phyloP scores from a whole-genome alignment of 2,888 invertebrate species.

The Orthonychiurus folsomi region DNA sequence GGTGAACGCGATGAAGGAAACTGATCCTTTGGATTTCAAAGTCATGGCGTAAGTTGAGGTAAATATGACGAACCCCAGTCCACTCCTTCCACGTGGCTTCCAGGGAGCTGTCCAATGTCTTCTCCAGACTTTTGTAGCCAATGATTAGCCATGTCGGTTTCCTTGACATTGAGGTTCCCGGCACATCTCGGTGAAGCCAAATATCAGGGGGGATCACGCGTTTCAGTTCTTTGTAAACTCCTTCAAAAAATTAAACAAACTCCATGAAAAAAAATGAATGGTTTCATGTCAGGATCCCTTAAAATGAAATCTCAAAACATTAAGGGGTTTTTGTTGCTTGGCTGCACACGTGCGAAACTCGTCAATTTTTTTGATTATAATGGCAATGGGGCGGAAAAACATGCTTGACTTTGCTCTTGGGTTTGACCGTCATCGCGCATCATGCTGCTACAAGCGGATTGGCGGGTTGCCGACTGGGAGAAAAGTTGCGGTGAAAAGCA shows the following conservation, averaged over 20 bases:
- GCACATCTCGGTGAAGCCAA: constrained; percentile 28
- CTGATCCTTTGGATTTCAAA: constrained; percentile 45
- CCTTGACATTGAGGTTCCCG: neutral
- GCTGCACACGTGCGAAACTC: too few relatives aligned
- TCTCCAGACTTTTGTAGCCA: constrained; percentile 45
- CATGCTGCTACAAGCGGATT: too few relatives aligned
- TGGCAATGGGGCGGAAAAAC: too few relatives aligned
- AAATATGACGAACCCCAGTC: constrained; percentile 46
- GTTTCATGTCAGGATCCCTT: too few relatives aligned
- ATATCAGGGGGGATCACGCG: constrained; percentile 43
- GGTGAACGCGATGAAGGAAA: constrained; percentile 44
- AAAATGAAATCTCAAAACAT: too few relatives aligned
- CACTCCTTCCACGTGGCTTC: constrained; percentile 47
- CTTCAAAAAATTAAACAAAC: constrained; percentile 40
- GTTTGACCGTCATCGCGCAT: too few relatives aligned
- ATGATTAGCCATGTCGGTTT: constrained; percentile 40
- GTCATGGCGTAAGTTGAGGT: constrained; percentile 45
- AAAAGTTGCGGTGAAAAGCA: too few relatives aligned
- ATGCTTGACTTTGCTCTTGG: too few relatives aligned
- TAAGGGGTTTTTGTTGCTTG: too few relatives aligned
- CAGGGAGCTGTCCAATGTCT: constrained; percentile 42
- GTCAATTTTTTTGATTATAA: too few relatives aligned
- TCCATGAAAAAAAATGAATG: too few relatives aligned
- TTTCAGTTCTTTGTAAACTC: constrained; percentile 43
- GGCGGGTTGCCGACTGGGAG: too few relatives aligned